Base-by-base conservation (phyloP, 2,888 invertebrate genomes). In the Xanthia icteritia region DNA sequence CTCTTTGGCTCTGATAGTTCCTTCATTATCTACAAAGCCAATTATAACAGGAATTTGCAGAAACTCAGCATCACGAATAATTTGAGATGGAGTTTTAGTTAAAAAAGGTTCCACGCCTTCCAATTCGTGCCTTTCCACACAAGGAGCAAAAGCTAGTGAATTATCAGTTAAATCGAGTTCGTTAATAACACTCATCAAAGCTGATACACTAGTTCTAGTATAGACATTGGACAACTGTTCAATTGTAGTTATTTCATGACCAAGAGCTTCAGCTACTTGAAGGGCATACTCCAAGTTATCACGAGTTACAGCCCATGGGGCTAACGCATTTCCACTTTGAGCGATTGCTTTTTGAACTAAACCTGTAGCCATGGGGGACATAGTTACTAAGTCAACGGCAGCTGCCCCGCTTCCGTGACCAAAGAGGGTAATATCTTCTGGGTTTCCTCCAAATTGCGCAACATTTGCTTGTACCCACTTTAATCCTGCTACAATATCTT, bases 401-500 rank as follows among this genome's bases (percentile, higher is more conserved):
- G 97, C 97, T 6, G 98, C 98, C 2, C 98, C 98, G 73, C 98
- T 98, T 31, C 98, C 98, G 91, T 99, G 98, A 0, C 99, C 99
- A 92, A 98, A 97, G 2, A 99, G 92, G 5, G 98, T 99, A 13
- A 99, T 97, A 84, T 97, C 97, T 71, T 97, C 96, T 0, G 98
- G 97, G 93, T 99, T 98, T 13, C 99, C 99, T 48, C 98, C 98
- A 92, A 99, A 99, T 71, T 97, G 95, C 2, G 70, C 96, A 72
- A 98, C 98, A 91, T 99, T 98, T 82, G 98, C 97, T 89, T 97
- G 97, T 6, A 98, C 96, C 98, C 98, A 98, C 79, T 96, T 92
- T 81, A 99, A 95, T 0, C 98, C 98, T 91, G 98, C 97, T 85
- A 98, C 97, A 88, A 99, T 98, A 92, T 99, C 99, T 91, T 98